Percentiles rank a stretch among this genome's conserved stretches.
Evolutionary conservation across 2,113 vertebrate species (phyloP).

Genomic region (Erythrocercus mccallii): DNA sequence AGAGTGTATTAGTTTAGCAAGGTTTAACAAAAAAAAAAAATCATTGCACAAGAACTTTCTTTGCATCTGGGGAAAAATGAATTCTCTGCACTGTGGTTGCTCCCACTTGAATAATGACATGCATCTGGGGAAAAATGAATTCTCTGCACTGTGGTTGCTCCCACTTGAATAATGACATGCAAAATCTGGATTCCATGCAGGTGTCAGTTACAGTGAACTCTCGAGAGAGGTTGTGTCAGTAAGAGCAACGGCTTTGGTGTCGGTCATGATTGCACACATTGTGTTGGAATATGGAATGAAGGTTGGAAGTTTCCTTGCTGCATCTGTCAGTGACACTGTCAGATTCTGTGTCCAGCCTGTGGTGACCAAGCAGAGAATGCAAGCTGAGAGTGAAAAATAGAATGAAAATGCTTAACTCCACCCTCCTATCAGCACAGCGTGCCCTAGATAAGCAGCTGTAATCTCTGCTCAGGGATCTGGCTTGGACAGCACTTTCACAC

Average conservation of each 20-base stretch:
- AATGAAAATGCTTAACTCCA: not conserved
- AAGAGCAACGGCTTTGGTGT: not conserved
- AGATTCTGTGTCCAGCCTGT: not conserved
- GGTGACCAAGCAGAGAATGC: not conserved
- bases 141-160: not conserved
- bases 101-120: not conserved
- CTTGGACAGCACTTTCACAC: not conserved
- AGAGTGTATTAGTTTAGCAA: not conserved
- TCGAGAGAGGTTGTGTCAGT: not conserved
- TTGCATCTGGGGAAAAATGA: not conserved
- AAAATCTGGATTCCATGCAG: not conserved
- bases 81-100: not conserved
- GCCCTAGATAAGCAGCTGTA: not conserved
- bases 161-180: not conserved
- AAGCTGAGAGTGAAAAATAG: not conserved
- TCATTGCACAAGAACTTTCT: not conserved
- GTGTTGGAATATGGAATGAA: not conserved
- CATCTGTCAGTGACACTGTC: not conserved
- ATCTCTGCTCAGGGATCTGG: not conserved
- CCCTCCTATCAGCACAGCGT: not conserved
- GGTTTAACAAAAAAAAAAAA: not conserved
- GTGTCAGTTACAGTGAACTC: not conserved
- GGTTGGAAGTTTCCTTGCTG: not conserved
- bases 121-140: not conserved
- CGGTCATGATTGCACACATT: rapidly evolving